These are phyloP conservation scores for Paedocypris micromegethes DNA, from an alignment of 2,797 vertebrate species.

Conservation along the genomic window DNA sequence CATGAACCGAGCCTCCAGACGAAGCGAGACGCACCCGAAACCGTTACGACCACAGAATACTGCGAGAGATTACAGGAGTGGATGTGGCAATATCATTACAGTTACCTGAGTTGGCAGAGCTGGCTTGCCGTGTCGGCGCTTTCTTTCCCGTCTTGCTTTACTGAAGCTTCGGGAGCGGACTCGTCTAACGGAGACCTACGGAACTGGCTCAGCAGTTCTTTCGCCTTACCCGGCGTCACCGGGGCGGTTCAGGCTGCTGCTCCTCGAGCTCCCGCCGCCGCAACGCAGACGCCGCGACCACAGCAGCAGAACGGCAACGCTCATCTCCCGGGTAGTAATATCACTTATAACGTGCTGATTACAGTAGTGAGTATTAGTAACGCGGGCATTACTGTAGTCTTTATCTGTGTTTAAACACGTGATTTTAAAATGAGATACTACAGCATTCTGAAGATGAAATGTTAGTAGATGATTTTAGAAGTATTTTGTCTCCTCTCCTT, in stretches of 20 bases:
- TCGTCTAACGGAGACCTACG: slow-evolving; percentile 47
- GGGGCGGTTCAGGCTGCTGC: slow-evolving; percentile 9
- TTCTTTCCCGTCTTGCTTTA: slow-evolving; percentile 56
- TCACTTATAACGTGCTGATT: too few species aligned
- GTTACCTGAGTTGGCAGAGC: slow-evolving; percentile 83
- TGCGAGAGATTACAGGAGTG: slow-evolving; percentile 85
- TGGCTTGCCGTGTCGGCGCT: slow-evolving; percentile 65
- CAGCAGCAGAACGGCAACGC: slow-evolving; percentile 60
- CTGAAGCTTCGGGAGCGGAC: slow-evolving; percentile 50
- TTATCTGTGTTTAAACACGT: too few species aligned
- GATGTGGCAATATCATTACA: slow-evolving; percentile 93
- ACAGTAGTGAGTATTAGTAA: too few species aligned
- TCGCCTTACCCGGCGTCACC: slow-evolving; percentile 47
- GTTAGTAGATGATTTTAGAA: too few species aligned
- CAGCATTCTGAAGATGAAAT: too few species aligned
- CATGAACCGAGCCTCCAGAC: not conserved
- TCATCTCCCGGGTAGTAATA: slow-evolving; percentile 67
- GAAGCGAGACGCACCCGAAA: slow-evolving; percentile 18
- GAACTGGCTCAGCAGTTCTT: slow-evolving; percentile 54
- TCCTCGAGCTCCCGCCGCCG: slow-evolving; percentile 46
- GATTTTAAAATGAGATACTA: too few species aligned
- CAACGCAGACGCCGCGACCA: slow-evolving; percentile 47
- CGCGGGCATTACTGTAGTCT: too few species aligned
- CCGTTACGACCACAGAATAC: slow-evolving; percentile 70
- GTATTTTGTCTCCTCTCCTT: too few species aligned